Evolutionary conservation across 2,113 vertebrate genomes (phyloP).

Genomic region (Choloepus hoffmanni): DNA sequence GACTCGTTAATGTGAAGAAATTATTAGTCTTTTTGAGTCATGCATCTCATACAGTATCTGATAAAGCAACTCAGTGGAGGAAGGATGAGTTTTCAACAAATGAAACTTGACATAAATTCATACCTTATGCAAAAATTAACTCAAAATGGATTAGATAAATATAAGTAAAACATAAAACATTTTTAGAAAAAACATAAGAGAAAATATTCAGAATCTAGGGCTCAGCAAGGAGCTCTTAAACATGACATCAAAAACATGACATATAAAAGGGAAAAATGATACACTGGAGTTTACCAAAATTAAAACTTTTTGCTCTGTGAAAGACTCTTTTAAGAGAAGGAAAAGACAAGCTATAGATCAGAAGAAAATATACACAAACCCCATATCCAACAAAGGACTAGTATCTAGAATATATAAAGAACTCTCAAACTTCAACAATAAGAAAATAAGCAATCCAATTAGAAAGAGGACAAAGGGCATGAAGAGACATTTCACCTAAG

Average conservation of each 20-base stretch:
- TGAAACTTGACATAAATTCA: neutral
- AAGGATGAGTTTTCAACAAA: neutral
- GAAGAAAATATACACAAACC: neutral
- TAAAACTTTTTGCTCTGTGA: neutral
- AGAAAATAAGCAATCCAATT: neutral
- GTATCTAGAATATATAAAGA: neutral
- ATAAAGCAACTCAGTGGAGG: neutral
- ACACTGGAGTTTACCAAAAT: neutral
- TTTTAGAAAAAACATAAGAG: neutral
- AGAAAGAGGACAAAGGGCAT: neutral
- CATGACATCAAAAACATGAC: neutral
- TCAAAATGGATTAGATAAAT: neutral
- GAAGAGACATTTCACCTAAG: neutral
- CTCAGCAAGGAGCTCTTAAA: neutral
- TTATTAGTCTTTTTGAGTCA: neutral
- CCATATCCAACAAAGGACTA: neutral
- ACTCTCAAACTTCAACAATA: neutral
- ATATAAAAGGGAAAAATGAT: neutral
- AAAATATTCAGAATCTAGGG: neutral
- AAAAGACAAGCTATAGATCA: neutral
- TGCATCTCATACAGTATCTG: neutral
- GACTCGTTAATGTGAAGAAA: neutral
- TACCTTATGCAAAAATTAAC: neutral
- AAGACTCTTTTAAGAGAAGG: neutral
- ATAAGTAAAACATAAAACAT: neutral